These are phyloP conservation scores for Syritta pipiens DNA, from an alignment of 2,888 invertebrate genomes.

Conservation along the genomic window DNA sequence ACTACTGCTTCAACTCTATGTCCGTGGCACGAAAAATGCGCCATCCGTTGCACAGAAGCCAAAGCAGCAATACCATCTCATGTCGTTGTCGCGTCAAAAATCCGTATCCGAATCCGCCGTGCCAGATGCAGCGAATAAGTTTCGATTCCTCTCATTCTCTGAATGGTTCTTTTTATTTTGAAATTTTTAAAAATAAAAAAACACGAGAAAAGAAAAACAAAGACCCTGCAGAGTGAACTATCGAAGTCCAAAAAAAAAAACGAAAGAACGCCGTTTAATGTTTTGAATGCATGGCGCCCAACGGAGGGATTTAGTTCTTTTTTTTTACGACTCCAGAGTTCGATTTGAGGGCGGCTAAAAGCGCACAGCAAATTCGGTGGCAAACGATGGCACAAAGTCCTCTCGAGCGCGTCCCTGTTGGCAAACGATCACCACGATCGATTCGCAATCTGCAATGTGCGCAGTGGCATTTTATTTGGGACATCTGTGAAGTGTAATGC, in stretches of 20 bases:
- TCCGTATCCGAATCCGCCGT: conserved; percentile 12
- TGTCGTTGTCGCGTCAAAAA: conserved; percentile 21
- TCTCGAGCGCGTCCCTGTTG: conserved; percentile 28
- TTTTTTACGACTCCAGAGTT: conserved; percentile 43
- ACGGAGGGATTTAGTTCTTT: too few relatives aligned
- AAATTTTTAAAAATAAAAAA: conserved; percentile 47
- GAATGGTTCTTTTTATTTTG: conserved; percentile 24
- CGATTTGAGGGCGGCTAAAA: conserved; percentile 44
- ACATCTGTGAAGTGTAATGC: conserved; percentile 65
- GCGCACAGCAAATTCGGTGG: conserved; percentile 19
- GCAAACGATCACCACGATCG: conserved; percentile 42
- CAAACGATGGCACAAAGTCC: not conserved
- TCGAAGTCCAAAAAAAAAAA: conserved; percentile 29
- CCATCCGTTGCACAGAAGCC: conserved; percentile 48
- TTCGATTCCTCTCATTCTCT: conserved; percentile 29
- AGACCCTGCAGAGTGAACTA: too few relatives aligned
- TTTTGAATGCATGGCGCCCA: conserved; percentile 52
- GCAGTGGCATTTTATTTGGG: conserved; percentile 44
- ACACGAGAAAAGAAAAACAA: conserved; percentile 21
- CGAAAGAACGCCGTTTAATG: conserved; percentile 6
- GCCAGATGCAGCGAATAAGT: conserved; percentile 55
- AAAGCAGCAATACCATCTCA: conserved; percentile 34
- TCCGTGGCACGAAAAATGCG: conserved; percentile 56
- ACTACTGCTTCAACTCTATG: conserved; percentile 60
- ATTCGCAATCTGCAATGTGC: conserved; percentile 25